A percentile compares a stretch with the other conserved stretches of the same genome.
These are phyloP conservation scores for Fregata magnificens DNA, from an alignment of 2,113 vertebrate species.

Conservation along the genomic window DNA sequence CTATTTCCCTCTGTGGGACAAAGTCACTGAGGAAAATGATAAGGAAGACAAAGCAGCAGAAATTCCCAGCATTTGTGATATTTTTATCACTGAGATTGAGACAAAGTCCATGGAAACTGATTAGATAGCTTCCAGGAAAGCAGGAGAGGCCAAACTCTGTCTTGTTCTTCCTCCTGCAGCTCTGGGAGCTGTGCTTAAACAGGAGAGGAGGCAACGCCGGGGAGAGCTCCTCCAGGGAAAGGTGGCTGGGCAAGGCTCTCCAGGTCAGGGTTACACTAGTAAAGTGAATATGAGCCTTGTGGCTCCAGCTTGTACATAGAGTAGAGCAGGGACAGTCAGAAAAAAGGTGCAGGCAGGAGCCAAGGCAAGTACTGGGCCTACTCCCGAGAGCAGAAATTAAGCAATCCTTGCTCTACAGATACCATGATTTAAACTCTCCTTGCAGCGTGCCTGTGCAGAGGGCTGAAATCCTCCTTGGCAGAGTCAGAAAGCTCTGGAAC, in stretches of 20 bases:
- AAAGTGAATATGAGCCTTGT: not conserved
- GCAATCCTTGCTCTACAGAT: not conserved
- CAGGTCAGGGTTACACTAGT: not conserved
- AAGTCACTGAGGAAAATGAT: not conserved
- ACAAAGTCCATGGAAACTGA: constrained; percentile 21
- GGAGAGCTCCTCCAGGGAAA: not conserved
- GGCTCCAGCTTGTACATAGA: not conserved
- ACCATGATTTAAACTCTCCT: not conserved
- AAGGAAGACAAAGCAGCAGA: not conserved
- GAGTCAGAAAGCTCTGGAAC: not conserved
- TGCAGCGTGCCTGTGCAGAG: not conserved
- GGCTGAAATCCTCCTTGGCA: not conserved
- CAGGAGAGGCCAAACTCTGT: not conserved
- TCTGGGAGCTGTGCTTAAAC: not conserved
- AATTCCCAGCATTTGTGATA: not conserved
- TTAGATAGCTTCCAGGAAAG: constrained; percentile 23
- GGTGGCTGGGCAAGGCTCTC: not conserved
- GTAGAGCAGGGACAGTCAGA: not conserved
- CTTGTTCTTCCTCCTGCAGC: not conserved
- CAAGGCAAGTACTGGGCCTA: not conserved
- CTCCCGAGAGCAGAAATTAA: not conserved
- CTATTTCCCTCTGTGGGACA: not conserved
- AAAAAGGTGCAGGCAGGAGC: not conserved
- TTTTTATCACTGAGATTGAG: not conserved
- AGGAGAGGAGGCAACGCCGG: not conserved